These are phyloP conservation scores for Periplaneta americana DNA, from an alignment of 1,140 invertebrate species.

Conservation along the genomic window DNA sequence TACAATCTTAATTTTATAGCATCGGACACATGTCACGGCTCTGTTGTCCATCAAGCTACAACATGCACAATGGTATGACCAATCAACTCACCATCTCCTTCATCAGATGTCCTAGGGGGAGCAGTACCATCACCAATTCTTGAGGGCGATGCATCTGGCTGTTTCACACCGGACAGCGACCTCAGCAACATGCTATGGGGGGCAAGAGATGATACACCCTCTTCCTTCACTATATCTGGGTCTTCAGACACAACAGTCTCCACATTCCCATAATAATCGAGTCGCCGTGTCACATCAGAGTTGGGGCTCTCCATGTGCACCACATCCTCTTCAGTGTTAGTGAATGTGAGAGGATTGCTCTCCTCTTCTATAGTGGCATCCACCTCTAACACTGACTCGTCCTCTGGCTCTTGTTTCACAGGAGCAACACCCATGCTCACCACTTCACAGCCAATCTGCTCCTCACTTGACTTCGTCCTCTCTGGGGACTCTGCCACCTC, in stretches of 20 bases:
- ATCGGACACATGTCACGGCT: too few relatives aligned
- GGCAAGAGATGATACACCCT: not conserved
- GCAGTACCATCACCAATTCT: not conserved
- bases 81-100: not conserved
- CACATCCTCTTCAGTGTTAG: not conserved
- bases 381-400: not conserved
- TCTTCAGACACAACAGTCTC: not conserved
- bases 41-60: too few relatives aligned
- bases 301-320: not conserved
- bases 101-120: not conserved
- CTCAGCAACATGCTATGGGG: not conserved
- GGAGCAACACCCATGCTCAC: not conserved
- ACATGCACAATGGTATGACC: too few relatives aligned
- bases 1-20: too few relatives aligned
- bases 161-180: not conserved
- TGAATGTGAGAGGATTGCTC: not conserved
- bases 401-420: not conserved
- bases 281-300: not conserved
- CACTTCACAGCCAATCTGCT: not conserved
- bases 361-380: not conserved
- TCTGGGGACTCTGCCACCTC: not conserved
- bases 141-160: not conserved
- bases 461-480: not conserved
- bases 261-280: not conserved
- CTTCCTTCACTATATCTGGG: not conserved